Evolutionary conservation across 2,113 vertebrate genomes (phyloP).

Genomic region (Pterophyllum scalare): DNA sequence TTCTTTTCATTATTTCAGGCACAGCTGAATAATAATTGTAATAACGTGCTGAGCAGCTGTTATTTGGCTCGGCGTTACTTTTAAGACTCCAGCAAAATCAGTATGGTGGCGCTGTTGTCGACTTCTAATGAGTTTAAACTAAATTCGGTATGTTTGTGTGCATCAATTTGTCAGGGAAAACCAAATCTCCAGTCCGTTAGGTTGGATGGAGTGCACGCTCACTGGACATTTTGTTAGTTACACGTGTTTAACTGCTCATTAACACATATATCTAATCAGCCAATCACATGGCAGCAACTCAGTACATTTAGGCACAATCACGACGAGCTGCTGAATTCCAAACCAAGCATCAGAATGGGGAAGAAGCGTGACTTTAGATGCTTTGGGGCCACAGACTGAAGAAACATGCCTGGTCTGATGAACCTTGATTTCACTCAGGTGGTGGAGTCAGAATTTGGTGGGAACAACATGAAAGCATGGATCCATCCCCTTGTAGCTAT

Average conservation of each 20-base stretch:
- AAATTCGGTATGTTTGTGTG: not conserved
- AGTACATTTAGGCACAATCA: too few species aligned
- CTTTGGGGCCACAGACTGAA: not conserved
- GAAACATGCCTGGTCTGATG: accelerated
- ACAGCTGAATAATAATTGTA: not conserved
- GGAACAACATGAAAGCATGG: not conserved
- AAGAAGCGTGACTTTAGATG: not conserved
- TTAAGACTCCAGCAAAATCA: not conserved
- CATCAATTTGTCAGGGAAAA: not conserved
- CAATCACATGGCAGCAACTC: not conserved
- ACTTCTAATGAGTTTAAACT: not conserved
- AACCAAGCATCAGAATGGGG: not conserved
- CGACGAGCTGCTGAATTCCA: not conserved
- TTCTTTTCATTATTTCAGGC: not conserved
- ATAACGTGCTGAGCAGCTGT: not conserved
- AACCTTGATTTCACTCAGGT: not conserved
- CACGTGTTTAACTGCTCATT: not conserved
- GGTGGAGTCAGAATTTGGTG: not conserved
- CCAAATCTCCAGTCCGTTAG: not conserved
- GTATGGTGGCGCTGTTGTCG: too few species aligned
- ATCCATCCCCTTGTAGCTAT: not conserved
- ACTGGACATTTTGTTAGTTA: not conserved
- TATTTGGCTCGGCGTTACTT: not conserved
- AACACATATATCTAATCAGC: not conserved
- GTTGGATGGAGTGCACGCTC: not conserved